Conservation (phyloP, 2,797 vertebrate species). For the Helicolenus hilgendorfi region DNA sequence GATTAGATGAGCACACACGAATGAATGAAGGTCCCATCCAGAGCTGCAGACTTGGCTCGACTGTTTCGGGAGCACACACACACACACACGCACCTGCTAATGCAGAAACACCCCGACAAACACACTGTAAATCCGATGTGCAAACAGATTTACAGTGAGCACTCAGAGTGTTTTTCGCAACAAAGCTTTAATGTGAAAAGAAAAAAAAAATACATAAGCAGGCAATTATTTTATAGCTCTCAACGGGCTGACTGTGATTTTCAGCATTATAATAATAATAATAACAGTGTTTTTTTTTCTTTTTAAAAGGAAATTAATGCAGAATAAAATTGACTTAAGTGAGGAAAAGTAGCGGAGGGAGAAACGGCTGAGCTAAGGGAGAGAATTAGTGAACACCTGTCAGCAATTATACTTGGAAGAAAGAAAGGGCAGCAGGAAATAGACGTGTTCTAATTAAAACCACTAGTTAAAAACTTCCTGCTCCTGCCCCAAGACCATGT, state of each 20-base stretch:
- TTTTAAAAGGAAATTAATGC: background rate
- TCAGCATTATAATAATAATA: background rate
- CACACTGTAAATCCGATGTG: constrained; percentile 2
- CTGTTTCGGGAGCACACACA: background rate
- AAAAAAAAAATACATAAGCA: background rate
- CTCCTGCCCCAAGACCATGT: constrained; percentile 92
- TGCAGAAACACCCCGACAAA: constrained; percentile 19
- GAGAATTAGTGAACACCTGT: constrained; percentile 95
- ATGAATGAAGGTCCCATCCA: background rate
- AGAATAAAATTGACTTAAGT: constrained; percentile 29
- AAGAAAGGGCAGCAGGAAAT: constrained; percentile 96
- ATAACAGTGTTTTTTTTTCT: background rate
- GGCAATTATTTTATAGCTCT: constrained; percentile 22
- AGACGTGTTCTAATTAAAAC: constrained; percentile 99
- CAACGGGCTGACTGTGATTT: background rate
- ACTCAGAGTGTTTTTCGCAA: background rate
- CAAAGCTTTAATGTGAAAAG: background rate
- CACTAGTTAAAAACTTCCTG: constrained; percentile 99
- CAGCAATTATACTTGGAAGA: constrained; percentile 96
- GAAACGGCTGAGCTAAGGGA: constrained; percentile 50
- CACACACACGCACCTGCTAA: constrained; percentile 38
- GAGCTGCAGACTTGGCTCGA: background rate
- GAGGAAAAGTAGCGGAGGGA: constrained; percentile 45
- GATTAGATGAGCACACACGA: constrained; percentile 15
- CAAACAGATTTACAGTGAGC: constrained; percentile 11